These are phyloP conservation scores for Cerastis rubricosa DNA, from an alignment of 2,888 invertebrate species.

Conservation along the genomic window DNA sequence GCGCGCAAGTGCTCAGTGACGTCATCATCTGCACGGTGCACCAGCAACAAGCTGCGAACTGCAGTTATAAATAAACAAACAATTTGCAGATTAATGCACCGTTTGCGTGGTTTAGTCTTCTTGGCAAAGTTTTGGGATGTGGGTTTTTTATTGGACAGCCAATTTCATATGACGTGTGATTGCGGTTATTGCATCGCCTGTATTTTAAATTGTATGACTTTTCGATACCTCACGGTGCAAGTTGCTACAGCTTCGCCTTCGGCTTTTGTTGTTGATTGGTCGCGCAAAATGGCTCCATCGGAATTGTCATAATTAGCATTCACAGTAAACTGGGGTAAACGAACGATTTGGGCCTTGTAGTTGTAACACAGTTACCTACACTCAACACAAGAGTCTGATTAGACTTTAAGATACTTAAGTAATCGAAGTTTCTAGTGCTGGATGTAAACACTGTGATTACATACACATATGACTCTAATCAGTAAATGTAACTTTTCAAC, in stretches of 20 bases:
- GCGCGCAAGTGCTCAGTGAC: constrained; percentile 53
- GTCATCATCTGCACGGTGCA: constrained; percentile 47
- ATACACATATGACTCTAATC: constrained; percentile 20
- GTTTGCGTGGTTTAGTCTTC: constrained; percentile 21
- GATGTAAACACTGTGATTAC: constrained; percentile 4
- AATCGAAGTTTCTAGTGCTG: constrained; percentile 7
- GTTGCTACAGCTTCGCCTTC: not conserved
- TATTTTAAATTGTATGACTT: not conserved
- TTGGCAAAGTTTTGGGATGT: constrained; percentile 24
- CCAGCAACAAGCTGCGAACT: constrained; percentile 35
- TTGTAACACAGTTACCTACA: not conserved
- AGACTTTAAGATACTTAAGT: not conserved
- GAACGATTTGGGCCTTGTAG: not conserved
- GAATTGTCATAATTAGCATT: not conserved
- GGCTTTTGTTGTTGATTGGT: constrained; percentile 1
- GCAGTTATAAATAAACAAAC: constrained; percentile 57
- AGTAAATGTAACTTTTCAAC: constrained; percentile 24
- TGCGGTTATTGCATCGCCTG: not conserved
- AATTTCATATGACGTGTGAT: constrained; percentile 10
- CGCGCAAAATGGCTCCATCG: not conserved
- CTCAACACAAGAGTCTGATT: not conserved
- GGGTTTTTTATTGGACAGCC: constrained; percentile 20
- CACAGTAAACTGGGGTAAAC: not conserved
- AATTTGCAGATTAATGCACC: constrained; percentile 45
- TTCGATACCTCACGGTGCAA: not conserved